Conservation (phyloP, 2,888 invertebrate genomes). For the Nymphalis c-album region DNA sequence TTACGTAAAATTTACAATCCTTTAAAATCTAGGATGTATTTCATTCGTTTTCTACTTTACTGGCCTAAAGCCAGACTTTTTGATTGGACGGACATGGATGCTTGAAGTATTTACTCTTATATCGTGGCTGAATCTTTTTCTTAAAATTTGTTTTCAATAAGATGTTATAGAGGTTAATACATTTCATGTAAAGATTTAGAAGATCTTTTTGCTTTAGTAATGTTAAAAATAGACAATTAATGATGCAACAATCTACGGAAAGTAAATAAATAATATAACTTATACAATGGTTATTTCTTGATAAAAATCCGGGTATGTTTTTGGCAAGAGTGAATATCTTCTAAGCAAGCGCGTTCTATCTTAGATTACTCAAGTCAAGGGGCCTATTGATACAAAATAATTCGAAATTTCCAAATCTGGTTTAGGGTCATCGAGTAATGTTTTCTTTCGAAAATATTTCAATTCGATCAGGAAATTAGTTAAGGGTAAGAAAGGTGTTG, state of each 20-base stretch:
- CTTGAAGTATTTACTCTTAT: constrained; percentile 24
- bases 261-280: too few species aligned
- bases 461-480: constrained; percentile 23
- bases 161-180: neutral
- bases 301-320: too few species aligned
- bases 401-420: neutral
- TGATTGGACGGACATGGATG: constrained; percentile 34
- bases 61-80: constrained; percentile 36
- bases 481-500: constrained; percentile 17
- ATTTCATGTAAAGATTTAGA: neutral
- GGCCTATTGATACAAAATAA: neutral
- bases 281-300: too few species aligned
- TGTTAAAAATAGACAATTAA: too few species aligned
- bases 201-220: neutral
- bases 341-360: too few species aligned
- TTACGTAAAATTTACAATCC: constrained; percentile 35
- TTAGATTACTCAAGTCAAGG: too few species aligned
- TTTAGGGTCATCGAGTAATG: neutral
- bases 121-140: neutral
- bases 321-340: too few species aligned
- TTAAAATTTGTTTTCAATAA: constrained; percentile 5
- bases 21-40: constrained; percentile 35
- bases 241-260: too few species aligned
- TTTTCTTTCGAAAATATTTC: constrained; percentile 11
- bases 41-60: constrained; percentile 29